These are phyloP conservation scores for Labrus mixtus DNA, from an alignment of 2,113 vertebrate species.

Conservation along the genomic window DNA sequence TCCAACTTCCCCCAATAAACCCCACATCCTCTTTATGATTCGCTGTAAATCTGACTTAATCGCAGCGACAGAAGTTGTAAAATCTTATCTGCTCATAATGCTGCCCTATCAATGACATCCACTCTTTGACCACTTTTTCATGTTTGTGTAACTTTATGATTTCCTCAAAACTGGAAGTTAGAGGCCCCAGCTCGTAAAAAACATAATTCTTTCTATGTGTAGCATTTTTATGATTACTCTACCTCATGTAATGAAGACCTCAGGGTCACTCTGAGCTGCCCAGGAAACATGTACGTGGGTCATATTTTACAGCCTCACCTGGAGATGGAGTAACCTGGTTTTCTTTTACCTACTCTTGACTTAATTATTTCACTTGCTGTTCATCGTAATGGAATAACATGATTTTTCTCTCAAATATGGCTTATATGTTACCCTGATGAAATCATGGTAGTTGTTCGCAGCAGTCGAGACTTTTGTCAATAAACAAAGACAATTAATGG, in stretches of 20 bases:
- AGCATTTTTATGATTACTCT: constrained; percentile 62
- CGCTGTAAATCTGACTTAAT: constrained; percentile 66
- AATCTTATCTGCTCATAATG: constrained; percentile 71
- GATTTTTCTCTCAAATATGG: constrained; percentile 38
- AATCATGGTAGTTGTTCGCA: constrained; percentile 36
- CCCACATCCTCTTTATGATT: constrained; percentile 55
- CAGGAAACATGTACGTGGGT: constrained; percentile 27
- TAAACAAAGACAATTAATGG: constrained; percentile 45
- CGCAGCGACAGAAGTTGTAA: constrained; percentile 59
- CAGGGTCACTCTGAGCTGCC: constrained; percentile 31
- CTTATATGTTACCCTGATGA: constrained; percentile 36
- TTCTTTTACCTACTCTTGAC: constrained; percentile 20
- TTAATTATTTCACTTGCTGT: constrained; percentile 12
- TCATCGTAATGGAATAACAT: constrained; percentile 28
- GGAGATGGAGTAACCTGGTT: constrained; percentile 19
- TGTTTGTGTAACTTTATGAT: constrained; percentile 74
- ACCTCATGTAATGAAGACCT: constrained; percentile 48
- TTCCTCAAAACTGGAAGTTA: constrained; percentile 75
- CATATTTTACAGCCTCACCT: constrained; percentile 46
- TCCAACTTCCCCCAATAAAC: constrained; percentile 41
- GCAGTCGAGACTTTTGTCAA: constrained; percentile 18
- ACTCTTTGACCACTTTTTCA: constrained; percentile 50
- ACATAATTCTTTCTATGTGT: constrained; percentile 53
- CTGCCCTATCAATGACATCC: constrained; percentile 58
- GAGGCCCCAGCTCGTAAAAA: constrained; percentile 60